Evolutionary conservation across 2,113 vertebrate genomes (phyloP).

Genomic region (Mesitornis unicolor): DNA sequence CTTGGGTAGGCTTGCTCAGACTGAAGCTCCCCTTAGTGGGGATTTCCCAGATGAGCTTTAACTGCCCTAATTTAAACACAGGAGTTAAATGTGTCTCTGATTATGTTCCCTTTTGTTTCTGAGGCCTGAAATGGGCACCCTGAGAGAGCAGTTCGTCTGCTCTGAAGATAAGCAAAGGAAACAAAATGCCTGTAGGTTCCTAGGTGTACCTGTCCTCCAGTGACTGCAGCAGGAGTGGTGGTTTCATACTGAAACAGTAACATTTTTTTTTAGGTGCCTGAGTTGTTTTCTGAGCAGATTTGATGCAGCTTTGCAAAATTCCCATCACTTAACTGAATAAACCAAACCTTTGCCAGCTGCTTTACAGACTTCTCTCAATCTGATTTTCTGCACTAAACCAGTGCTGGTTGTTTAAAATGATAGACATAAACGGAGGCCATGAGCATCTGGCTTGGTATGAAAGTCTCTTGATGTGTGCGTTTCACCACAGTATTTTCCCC

Average conservation of each 20-base stretch:
- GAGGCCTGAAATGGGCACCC: not conserved
- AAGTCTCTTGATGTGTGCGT: not conserved
- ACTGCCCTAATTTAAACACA: not conserved
- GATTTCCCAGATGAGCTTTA: not conserved
- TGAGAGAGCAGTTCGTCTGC: not conserved
- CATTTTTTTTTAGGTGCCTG: rapidly evolving
- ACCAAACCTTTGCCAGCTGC: not conserved
- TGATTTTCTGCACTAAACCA: not conserved
- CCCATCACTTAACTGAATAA: not conserved
- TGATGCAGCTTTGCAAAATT: not conserved
- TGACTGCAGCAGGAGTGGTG: not conserved
- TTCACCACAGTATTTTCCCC: not conserved
- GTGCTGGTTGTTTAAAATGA: not conserved
- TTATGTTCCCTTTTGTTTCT: too few species aligned
- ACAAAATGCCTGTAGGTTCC: not conserved
- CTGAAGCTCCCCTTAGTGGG: not conserved
- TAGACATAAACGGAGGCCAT: not conserved
- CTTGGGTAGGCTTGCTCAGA: rapidly evolving
- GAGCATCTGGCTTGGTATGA: not conserved
- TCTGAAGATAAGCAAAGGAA: not conserved
- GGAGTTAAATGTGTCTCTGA: not conserved
- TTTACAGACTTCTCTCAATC: not conserved
- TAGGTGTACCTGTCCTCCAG: too few species aligned
- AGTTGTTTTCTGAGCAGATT: not conserved
- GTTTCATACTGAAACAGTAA: not conserved